Conservation (phyloP, 2,888 invertebrate genomes). For the Oscheius sp. region DNA sequence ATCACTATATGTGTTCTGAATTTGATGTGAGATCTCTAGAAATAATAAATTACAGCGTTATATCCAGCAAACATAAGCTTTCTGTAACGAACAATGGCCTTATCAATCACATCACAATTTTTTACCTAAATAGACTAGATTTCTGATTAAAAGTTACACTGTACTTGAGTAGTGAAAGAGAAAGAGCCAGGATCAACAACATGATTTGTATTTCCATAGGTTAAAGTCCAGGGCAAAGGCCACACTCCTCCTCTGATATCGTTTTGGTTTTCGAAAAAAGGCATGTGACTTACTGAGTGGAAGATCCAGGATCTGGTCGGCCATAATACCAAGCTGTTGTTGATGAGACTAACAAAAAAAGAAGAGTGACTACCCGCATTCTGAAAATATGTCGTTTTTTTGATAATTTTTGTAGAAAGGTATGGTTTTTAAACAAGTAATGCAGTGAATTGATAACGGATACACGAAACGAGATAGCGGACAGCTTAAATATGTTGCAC, state of each 20-base stretch:
- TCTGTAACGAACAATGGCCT: conserved; percentile 28
- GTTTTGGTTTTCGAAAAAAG: too few species aligned
- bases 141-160: neutral
- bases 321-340: conserved; percentile 31
- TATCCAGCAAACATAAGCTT: conserved; percentile 30
- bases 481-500: neutral
- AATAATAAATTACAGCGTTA: conserved; percentile 12
- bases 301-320: conserved; percentile 26
- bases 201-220: conserved; percentile 18
- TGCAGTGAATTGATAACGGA: too few species aligned
- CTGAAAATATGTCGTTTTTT: too few species aligned
- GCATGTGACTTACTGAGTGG: conserved; percentile 9
- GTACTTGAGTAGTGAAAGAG: conserved; percentile 17
- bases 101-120: conserved; percentile 31
- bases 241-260: conserved; percentile 21
- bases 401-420: too few species aligned
- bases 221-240: conserved; percentile 31
- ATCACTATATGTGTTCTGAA: conserved; percentile 21
- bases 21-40: neutral
- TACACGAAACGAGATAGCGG: neutral
- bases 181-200: conserved; percentile 18
- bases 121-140: neutral
- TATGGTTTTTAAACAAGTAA: too few species aligned
- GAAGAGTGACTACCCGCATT: conserved; percentile 18
- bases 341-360: neutral